These are phyloP conservation scores for Hanleya hanleyi DNA, from an alignment of 2,888 invertebrate genomes.

Conservation along the genomic window DNA sequence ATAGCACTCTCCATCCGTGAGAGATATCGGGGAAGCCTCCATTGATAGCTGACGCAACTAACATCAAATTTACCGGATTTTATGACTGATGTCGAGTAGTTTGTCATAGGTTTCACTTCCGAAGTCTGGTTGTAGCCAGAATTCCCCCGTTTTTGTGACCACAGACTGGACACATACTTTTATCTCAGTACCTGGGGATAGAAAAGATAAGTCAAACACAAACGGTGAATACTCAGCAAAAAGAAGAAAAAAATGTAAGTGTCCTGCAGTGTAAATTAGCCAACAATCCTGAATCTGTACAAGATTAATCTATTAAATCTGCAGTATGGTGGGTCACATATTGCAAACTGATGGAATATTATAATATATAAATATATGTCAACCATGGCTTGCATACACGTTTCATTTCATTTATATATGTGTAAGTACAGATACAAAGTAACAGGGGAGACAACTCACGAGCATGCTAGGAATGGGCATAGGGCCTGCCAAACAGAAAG, in stretches of 20 bases:
- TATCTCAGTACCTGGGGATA: not conserved
- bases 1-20: no score
- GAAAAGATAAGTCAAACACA: not conserved
- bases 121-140: slow-evolving; percentile 13
- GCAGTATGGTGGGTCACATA: not conserved
- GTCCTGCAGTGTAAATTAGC: no score
- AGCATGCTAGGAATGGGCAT: no score
- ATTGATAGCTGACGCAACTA: not conserved
- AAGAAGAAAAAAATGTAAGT: not conserved
- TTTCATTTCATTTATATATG: not conserved
- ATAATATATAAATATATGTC: not conserved
- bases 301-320: not conserved
- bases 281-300: no score
- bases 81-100: slow-evolving; percentile 1
- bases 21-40: no score
- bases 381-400: not conserved
- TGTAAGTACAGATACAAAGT: no score
- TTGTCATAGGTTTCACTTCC: not conserved
- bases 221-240: not conserved
- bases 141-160: not conserved
- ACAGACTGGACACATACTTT: not conserved
- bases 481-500: no score
- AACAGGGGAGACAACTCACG: no score
- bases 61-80: not conserved
- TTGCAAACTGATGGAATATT: not conserved